Conservation (phyloP, 2,797 vertebrate genomes). For the Orientallactaga sibirica region DNA sequence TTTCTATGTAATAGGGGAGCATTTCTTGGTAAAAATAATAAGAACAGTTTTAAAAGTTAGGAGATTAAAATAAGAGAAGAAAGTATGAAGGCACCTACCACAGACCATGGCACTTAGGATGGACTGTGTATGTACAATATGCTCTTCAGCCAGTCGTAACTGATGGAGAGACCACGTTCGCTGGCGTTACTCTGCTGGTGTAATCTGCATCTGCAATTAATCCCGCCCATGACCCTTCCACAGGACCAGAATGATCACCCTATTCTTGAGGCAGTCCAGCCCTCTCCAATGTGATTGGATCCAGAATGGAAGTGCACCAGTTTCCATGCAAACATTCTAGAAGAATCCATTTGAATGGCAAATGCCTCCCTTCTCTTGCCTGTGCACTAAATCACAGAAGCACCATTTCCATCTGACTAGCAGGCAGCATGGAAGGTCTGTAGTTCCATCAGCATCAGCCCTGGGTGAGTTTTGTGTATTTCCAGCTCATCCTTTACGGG, state of each 20-base stretch:
- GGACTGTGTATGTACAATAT: neutral
- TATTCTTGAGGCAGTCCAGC: neutral
- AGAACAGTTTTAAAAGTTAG: neutral
- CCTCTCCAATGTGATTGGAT: neutral
- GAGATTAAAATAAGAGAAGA: constrained; percentile 23
- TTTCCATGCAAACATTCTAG: constrained; percentile 17
- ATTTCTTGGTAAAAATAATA: constrained; percentile 38
- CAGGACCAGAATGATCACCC: neutral
- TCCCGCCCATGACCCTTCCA: neutral
- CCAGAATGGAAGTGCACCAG: constrained; percentile 2
- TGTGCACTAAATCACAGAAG: constrained; percentile 57
- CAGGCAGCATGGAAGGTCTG: neutral
- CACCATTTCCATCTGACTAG: constrained; percentile 59
- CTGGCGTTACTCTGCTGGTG: neutral
- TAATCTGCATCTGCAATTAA: constrained; percentile 2
- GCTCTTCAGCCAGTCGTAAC: neutral
- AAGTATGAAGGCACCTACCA: neutral
- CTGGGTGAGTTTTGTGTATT: neutral
- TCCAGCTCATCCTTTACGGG: constrained; percentile 3
- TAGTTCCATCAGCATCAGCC: constrained; percentile 35
- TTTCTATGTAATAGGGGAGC: neutral
- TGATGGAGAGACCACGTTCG: neutral
- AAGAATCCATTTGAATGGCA: neutral
- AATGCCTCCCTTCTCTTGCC: constrained; percentile 12
- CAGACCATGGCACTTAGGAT: neutral